Percentiles rank a stretch among this genome's conserved stretches.
Conservation (phyloP, 2,888 invertebrate species). For the Yponomeuta sedellus region DNA sequence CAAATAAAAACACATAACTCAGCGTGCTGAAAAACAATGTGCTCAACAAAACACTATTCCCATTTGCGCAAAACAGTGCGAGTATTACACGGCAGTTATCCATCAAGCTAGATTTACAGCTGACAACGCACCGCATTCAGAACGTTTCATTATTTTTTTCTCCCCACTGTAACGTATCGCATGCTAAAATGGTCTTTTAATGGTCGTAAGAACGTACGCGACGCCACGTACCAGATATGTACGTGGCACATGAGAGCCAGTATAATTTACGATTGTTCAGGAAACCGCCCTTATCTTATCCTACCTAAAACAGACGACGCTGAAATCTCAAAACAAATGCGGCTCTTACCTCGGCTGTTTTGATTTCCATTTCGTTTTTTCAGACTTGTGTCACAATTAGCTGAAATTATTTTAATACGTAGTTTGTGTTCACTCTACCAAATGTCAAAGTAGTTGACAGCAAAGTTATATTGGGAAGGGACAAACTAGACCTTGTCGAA, state of each 20-base stretch:
- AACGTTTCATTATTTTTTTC: conserved; percentile 22
- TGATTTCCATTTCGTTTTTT: conserved; percentile 11
- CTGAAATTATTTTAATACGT: neutral
- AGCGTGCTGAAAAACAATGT: neutral
- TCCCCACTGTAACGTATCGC: conserved; percentile 35
- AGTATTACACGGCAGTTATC: conserved; percentile 8
- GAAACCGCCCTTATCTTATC: conserved; percentile 19
- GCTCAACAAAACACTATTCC: neutral
- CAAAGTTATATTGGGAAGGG: no score
- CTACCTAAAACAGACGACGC: conserved; percentile 19
- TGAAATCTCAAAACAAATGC: conserved; percentile 17
- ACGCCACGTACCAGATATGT: conserved; percentile 25
- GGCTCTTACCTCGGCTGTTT: conserved; percentile 13
- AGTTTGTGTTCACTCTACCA: no score
- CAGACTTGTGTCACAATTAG: neutral
- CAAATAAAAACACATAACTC: neutral
- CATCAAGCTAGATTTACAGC: conserved; percentile 15
- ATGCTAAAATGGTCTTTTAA: conserved; percentile 41
- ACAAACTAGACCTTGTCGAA: no score
- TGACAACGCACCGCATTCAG: conserved; percentile 14
- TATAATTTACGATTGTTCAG: conserved; percentile 39
- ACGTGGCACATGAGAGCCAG: conserved; percentile 32
- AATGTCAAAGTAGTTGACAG: no score
- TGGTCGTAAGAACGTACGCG: conserved; percentile 33
- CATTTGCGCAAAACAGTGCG: neutral